These are phyloP conservation scores for Platichthys stellatus DNA, from an alignment of 2,113 vertebrate species.

Conservation along the genomic window DNA sequence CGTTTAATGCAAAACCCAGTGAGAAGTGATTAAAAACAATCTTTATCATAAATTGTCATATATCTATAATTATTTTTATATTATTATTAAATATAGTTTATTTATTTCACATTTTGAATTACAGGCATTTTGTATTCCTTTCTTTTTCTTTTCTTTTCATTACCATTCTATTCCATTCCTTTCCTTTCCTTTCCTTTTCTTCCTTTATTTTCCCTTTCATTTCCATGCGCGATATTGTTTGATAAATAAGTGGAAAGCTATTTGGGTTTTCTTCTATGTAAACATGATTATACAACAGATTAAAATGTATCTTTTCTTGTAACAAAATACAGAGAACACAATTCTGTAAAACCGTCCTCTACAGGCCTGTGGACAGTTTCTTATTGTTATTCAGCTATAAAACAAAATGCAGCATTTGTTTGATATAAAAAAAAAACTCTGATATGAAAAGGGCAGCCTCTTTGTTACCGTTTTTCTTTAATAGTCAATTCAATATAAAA, in stretches of 20 bases:
- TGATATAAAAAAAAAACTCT: neutral
- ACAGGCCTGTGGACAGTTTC: constrained; percentile 6
- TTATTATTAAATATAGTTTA: too few relatives aligned
- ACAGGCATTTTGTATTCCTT: neutral
- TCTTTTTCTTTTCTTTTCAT: neutral
- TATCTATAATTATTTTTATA: too few relatives aligned
- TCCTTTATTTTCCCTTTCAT: too few relatives aligned
- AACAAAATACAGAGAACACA: neutral
- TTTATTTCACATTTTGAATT: neutral
- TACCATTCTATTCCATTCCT: too few relatives aligned
- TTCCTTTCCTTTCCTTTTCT: too few relatives aligned
- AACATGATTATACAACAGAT: neutral
- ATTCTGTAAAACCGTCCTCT: neutral
- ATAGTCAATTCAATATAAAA: neutral
- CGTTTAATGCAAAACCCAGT: too few relatives aligned
- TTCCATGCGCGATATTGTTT: neutral
- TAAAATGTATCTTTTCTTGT: neutral
- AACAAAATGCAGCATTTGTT: constrained; percentile 5
- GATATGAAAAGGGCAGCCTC: neutral
- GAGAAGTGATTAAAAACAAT: too few relatives aligned
- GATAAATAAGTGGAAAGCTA: neutral
- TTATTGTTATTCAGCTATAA: neutral
- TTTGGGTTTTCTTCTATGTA: neutral
- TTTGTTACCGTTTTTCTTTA: neutral
- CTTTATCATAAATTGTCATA: too few relatives aligned